phyloP scores from a whole-genome alignment of 1,140 invertebrate species.

The Oncopeltus fasciatus region DNA sequence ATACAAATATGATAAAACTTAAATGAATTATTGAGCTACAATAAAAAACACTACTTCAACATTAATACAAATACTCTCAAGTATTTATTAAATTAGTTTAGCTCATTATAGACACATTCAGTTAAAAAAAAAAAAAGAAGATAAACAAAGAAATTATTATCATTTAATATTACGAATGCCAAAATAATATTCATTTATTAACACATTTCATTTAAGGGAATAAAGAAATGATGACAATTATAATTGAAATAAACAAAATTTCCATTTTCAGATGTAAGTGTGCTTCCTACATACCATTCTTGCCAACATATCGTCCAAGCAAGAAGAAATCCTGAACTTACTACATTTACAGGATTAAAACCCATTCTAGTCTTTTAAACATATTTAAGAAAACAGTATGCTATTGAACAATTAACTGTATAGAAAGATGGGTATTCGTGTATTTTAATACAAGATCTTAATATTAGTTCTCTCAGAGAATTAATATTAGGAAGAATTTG shows the following conservation, averaged over 20 bases:
- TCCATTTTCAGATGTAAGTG: slow-evolving; percentile 43
- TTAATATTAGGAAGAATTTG: too few relatives aligned
- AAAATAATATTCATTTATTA: background rate
- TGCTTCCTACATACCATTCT: slow-evolving; percentile 30
- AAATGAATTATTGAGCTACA: too few relatives aligned
- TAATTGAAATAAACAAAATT: background rate
- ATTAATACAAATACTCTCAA: too few relatives aligned
- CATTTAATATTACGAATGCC: background rate
- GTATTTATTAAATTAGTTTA: too few relatives aligned
- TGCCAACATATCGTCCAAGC: slow-evolving; percentile 12
- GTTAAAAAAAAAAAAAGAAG: background rate
- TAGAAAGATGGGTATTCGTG: too few relatives aligned
- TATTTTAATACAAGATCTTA: too few relatives aligned
- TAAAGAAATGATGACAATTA: background rate
- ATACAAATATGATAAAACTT: too few relatives aligned
- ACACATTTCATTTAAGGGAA: background rate
- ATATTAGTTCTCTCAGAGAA: too few relatives aligned
- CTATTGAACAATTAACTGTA: too few relatives aligned
- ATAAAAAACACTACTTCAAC: too few relatives aligned
- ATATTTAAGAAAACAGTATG: background rate
- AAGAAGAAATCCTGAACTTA: background rate
- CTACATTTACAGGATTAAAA: background rate
- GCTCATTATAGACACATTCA: too few relatives aligned
- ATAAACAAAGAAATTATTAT: background rate
- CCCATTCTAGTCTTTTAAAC: background rate